phyloP scores from a whole-genome alignment of 2,797 vertebrate species.

The Nyctalus aviator region DNA sequence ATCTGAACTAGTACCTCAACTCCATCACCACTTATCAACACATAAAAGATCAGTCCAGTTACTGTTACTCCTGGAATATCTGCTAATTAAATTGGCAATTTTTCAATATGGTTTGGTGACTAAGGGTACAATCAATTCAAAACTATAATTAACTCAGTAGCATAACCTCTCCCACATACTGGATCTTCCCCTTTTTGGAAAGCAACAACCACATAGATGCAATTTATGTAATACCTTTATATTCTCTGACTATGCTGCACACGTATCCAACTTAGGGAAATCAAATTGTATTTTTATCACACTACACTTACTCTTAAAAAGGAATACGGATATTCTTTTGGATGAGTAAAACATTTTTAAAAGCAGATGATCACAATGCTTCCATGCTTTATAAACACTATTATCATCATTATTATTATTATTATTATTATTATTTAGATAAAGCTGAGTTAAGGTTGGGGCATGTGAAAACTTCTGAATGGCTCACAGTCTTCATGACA shows the following conservation, averaged over 20 bases:
- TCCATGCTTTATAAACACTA: neutral
- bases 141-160: slow-evolving; percentile 11
- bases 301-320: slow-evolving; percentile 50
- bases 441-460: neutral
- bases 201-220: neutral
- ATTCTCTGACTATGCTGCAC: neutral
- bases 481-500: neutral
- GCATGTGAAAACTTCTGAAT: slow-evolving; percentile 50
- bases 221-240: neutral
- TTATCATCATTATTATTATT: no score
- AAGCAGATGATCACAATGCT: neutral
- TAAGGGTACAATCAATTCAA: neutral
- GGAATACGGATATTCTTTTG: neutral
- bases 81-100: slow-evolving; percentile 45
- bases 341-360: slow-evolving; percentile 43
- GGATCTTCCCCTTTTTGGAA: neutral
- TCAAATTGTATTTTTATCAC: slow-evolving; percentile 54
- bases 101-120: slow-evolving; percentile 31
- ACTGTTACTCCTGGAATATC: slow-evolving; percentile 43
- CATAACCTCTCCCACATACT: neutral
- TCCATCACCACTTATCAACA: neutral
- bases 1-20: neutral
- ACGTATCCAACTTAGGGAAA: slow-evolving; percentile 1
- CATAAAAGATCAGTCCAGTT: neutral
- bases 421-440: neutral